A percentile compares a stretch with the other conserved stretches of the same genome.
These are phyloP conservation scores for Melanostoma scalare DNA, from an alignment of 2,888 invertebrate species.

Conservation along the genomic window DNA sequence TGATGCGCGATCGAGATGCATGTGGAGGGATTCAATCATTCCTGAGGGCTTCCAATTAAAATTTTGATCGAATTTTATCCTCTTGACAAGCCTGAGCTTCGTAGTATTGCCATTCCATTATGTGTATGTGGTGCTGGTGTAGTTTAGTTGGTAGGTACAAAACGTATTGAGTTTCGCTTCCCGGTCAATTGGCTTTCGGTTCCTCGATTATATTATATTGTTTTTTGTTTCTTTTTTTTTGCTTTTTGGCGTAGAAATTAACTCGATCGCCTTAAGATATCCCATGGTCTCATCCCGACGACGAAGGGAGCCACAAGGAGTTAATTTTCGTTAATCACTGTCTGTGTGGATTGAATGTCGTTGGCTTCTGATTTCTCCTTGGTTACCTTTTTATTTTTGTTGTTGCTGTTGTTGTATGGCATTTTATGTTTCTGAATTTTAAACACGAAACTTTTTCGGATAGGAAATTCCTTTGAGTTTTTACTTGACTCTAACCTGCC, in stretches of 20 bases:
- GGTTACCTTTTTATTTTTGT: not conserved
- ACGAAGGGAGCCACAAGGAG: constrained; percentile 58
- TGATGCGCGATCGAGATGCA: constrained; percentile 28
- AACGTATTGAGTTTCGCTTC: constrained; percentile 67
- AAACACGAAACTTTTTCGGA: constrained; percentile 27
- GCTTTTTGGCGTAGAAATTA: constrained; percentile 59
- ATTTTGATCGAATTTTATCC: constrained; percentile 82
- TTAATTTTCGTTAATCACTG: constrained; percentile 73
- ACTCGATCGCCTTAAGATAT: constrained; percentile 72
- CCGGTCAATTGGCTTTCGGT: constrained; percentile 60
- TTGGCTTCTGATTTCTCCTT: constrained; percentile 62
- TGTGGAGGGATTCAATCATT: constrained; percentile 79
- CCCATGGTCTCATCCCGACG: constrained; percentile 61
- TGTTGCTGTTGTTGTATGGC: constrained; percentile 14
- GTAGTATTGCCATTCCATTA: constrained; percentile 41
- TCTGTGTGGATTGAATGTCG: constrained; percentile 70
- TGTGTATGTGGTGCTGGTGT: not conserved
- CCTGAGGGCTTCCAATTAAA: constrained; percentile 83
- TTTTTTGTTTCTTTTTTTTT: constrained; percentile 29
- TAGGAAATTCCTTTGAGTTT: constrained; percentile 52
- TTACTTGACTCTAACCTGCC: not conserved
- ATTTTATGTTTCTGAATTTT: constrained; percentile 46
- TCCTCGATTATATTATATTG: constrained; percentile 21
- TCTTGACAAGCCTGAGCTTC: constrained; percentile 66
- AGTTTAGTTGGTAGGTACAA: not conserved